phyloP scores from a whole-genome alignment of 2,797 vertebrate genomes.

The Syngnathus acus region DNA sequence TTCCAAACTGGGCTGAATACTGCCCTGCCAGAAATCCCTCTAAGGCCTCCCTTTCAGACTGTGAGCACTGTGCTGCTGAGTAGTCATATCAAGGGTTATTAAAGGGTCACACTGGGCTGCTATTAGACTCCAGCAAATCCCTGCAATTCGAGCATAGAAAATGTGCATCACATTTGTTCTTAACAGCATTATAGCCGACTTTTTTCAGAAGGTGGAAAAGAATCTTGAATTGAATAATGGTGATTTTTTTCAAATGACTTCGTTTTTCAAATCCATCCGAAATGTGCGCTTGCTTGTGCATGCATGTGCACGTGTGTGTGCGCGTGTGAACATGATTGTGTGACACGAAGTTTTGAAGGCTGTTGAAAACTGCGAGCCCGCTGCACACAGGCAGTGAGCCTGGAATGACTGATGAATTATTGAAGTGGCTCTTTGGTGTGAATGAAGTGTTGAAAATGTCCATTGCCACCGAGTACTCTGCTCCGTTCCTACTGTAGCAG shows the following conservation, averaged over 20 bases:
- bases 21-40: slow-evolving; percentile 51
- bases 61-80: slow-evolving; percentile 53
- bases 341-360: slow-evolving; percentile 49
- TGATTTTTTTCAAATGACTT: slow-evolving; percentile 12
- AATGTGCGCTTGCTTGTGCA: not conserved
- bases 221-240: slow-evolving; percentile 1
- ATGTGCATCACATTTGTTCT: slow-evolving; percentile 35
- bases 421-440: slow-evolving; percentile 71
- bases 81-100: slow-evolving; percentile 51
- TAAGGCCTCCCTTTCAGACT: slow-evolving; percentile 53
- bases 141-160: slow-evolving; percentile 49
- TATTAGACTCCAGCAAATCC: slow-evolving; percentile 40
- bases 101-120: slow-evolving; percentile 40
- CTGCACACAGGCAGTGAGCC: slow-evolving; percentile 52
- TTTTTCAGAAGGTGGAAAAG: not conserved
- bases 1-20: slow-evolving; percentile 41
- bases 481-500: slow-evolving; percentile 25
- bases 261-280: slow-evolving; percentile 1
- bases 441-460: slow-evolving; percentile 72
- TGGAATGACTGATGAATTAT: slow-evolving; percentile 72
- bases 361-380: slow-evolving; percentile 71
- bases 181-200: slow-evolving; percentile 30
- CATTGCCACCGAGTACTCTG: slow-evolving; percentile 49
- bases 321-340: slow-evolving; percentile 8
- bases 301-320: slow-evolving; percentile 1